These are phyloP conservation scores for Sprattus sprattus DNA, from an alignment of 2,113 vertebrate species.

Conservation along the genomic window DNA sequence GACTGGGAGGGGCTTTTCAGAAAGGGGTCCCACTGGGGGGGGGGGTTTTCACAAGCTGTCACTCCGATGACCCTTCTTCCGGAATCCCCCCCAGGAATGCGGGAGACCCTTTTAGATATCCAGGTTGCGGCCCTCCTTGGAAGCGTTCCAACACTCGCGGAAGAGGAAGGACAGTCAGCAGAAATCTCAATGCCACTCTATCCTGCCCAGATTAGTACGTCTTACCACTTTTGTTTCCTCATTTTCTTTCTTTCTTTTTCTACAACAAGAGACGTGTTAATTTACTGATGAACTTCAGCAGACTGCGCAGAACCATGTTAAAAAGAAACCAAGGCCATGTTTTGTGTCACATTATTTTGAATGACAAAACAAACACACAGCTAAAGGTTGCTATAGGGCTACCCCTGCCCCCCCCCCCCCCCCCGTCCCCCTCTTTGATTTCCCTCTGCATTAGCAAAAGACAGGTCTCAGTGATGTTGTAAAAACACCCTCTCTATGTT, in stretches of 20 bases:
- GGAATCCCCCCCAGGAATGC: conserved; percentile 11
- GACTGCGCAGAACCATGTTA: neutral
- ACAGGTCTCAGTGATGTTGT: neutral
- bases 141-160: neutral
- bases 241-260: neutral
- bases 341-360: neutral
- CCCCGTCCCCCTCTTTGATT: neutral
- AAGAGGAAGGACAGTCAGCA: neutral
- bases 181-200: neutral
- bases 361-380: neutral
- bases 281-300: neutral
- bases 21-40: neutral
- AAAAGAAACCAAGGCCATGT: neutral
- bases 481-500: neutral
- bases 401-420: neutral
- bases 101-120: neutral
- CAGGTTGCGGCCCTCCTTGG: neutral
- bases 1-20: neutral
- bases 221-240: neutral
- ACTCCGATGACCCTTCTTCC: neutral
- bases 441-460: neutral
- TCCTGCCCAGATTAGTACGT: neutral
- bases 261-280: neutral
- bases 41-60: neutral
- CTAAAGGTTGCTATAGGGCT: neutral